These are phyloP conservation scores for Lasioglossum villosulum DNA, from an alignment of 2,888 invertebrate genomes.

Conservation along the genomic window DNA sequence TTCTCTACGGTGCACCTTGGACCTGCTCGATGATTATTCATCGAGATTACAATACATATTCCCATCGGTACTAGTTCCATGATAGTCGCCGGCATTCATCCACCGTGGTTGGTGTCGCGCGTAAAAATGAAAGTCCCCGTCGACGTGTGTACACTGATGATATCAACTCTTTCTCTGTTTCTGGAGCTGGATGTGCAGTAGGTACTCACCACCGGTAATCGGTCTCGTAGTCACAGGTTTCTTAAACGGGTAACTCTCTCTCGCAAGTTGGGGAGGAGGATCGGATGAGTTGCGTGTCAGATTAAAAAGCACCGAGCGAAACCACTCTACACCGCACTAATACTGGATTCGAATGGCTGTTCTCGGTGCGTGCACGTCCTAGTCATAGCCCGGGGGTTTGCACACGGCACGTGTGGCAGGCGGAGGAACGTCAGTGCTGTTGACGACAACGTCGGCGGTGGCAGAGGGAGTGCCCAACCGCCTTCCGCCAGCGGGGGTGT, in stretches of 20 bases:
- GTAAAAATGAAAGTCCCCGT: constrained; percentile 12
- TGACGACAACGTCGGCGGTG: constrained; percentile 69
- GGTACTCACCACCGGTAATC: constrained; percentile 72
- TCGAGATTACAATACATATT: background rate
- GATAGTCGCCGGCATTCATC: background rate
- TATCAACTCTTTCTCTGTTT: background rate
- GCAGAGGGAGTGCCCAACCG: constrained; percentile 64
- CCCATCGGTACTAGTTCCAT: background rate
- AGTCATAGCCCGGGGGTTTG: constrained; percentile 83
- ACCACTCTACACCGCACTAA: constrained; percentile 84
- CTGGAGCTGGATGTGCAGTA: background rate
- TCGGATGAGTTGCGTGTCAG: constrained; percentile 25
- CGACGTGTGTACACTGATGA: background rate
- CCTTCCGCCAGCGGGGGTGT: constrained; percentile 63
- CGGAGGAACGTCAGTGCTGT: constrained; percentile 77
- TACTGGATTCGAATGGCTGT: constrained; percentile 85
- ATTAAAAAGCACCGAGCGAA: constrained; percentile 66
- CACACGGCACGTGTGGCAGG: constrained; percentile 84
- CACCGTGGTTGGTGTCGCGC: background rate
- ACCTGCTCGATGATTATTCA: background rate
- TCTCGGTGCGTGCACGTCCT: constrained; percentile 82
- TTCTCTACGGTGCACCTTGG: background rate
- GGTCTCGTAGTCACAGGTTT: constrained; percentile 61
- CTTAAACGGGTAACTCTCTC: constrained; percentile 31
- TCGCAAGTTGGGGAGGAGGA: background rate